Percentiles rank a stretch among this genome's conserved stretches.
Evolutionary conservation across 2,113 vertebrate genomes (phyloP).

Genomic region (Paramisgurnus dabryanus): DNA sequence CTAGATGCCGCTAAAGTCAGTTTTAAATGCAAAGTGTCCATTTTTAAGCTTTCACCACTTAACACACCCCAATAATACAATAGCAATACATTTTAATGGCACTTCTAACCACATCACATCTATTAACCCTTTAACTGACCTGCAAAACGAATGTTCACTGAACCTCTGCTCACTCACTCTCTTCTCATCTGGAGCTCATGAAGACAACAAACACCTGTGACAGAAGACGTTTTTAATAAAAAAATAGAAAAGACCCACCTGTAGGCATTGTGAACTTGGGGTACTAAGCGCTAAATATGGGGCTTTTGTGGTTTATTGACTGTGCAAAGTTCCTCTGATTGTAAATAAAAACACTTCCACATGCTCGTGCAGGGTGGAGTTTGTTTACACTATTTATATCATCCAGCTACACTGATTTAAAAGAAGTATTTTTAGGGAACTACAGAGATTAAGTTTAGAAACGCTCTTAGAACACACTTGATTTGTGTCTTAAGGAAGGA

Average conservation of each 20-base stretch:
- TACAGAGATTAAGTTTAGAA: too few relatives aligned
- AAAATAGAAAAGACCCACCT: background rate
- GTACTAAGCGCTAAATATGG: too few relatives aligned
- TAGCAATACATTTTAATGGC: too few relatives aligned
- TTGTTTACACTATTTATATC: too few relatives aligned
- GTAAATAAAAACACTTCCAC: too few relatives aligned
- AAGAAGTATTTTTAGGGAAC: too few relatives aligned
- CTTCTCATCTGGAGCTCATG: constrained; percentile 54
- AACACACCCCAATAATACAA: too few relatives aligned
- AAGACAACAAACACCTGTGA: constrained; percentile 37
- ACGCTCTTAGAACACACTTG: too few relatives aligned
- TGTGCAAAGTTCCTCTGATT: background rate
- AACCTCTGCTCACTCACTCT: constrained; percentile 49
- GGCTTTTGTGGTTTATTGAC: too few relatives aligned
- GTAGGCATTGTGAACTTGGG: too few relatives aligned
- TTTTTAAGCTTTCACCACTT: background rate
- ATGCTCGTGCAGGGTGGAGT: background rate
- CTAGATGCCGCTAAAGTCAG: background rate
- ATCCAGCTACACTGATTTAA: too few relatives aligned
- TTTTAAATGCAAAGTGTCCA: background rate
- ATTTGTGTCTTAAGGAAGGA: too few relatives aligned
- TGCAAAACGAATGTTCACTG: constrained; percentile 50
- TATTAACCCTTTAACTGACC: constrained; percentile 54
- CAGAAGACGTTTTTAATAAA: background rate
- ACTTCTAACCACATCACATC: background rate